A percentile compares a stretch with the other conserved stretches of the same genome.
These are phyloP conservation scores for Bellardia bayeri DNA, from an alignment of 2,888 invertebrate species.

Conservation along the genomic window DNA sequence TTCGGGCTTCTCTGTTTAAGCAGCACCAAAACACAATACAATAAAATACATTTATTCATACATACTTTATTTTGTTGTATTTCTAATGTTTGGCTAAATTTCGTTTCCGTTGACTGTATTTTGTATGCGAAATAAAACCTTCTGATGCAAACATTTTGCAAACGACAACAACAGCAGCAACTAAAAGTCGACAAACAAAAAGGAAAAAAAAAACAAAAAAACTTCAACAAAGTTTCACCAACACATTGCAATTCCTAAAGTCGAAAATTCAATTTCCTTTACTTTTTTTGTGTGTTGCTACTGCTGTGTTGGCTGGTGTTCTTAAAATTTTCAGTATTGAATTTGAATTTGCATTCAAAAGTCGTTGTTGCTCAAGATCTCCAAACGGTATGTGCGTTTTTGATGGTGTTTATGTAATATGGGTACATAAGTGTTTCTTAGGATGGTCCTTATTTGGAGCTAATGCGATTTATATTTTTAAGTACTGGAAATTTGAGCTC, in stretches of 20 bases:
- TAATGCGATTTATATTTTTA: too few species aligned
- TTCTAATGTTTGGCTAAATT: conserved; percentile 67
- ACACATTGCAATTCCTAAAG: conserved; percentile 67
- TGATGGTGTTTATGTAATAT: too few species aligned
- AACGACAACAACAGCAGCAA: conserved; percentile 35
- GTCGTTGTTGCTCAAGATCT: conserved; percentile 51
- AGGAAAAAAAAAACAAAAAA: conserved; percentile 4
- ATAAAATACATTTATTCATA: conserved; percentile 1
- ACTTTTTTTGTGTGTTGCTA: conserved; percentile 20
- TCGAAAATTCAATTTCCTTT: conserved; percentile 75
- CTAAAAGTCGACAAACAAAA: neutral
- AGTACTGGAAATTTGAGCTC: too few species aligned
- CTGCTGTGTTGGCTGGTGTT: conserved; percentile 34
- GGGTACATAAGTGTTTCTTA: neutral
- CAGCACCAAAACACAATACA: neutral
- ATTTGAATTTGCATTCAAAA: conserved; percentile 69
- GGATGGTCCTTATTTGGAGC: neutral
- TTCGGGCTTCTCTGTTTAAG: neutral
- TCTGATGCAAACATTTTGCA: conserved; percentile 53
- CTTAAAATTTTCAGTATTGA: conserved; percentile 49
- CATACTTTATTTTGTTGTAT: conserved; percentile 44
- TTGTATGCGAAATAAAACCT: conserved; percentile 66
- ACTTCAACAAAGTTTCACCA: conserved; percentile 49
- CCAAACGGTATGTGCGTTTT: neutral
- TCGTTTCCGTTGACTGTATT: conserved; percentile 62